Conservation (phyloP, 1,140 invertebrate genomes). For the Octopus sinensis region DNA sequence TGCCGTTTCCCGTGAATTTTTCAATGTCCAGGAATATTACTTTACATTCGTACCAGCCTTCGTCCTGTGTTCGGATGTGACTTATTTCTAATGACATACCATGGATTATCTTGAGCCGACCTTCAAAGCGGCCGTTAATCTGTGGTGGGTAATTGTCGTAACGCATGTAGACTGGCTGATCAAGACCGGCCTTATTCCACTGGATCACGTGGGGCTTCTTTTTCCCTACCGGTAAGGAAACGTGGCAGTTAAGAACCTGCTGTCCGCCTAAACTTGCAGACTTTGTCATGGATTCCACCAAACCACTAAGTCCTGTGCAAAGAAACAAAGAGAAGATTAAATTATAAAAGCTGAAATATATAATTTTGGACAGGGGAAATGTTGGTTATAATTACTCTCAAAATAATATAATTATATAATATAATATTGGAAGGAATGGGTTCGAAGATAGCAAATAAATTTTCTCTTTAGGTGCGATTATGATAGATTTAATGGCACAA, state of each 20-base stretch:
- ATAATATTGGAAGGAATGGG: too few species aligned
- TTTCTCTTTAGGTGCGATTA: too few species aligned
- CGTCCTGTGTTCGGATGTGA: slow-evolving; percentile 85
- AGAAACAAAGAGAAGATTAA: neutral
- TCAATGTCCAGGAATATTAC: slow-evolving; percentile 91
- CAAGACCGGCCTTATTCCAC: slow-evolving; percentile 92
- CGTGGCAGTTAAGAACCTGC: slow-evolving; percentile 92
- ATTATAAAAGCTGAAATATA: neutral
- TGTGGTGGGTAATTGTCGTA: slow-evolving; percentile 94
- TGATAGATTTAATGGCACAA: too few species aligned
- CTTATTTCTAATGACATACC: slow-evolving; percentile 89
- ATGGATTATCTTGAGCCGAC: slow-evolving; percentile 80
- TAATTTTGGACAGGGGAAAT: too few species aligned
- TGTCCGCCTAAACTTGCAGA: slow-evolving; percentile 89
- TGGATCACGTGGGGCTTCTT: slow-evolving; percentile 93
- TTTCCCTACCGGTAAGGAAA: slow-evolving; percentile 90
- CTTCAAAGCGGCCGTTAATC: slow-evolving; percentile 86
- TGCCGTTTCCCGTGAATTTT: slow-evolving; percentile 77
- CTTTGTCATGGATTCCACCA: slow-evolving; percentile 27
- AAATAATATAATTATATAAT: too few species aligned
- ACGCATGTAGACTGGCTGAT: slow-evolving; percentile 23
- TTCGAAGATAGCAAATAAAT: too few species aligned
- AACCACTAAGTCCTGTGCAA: slow-evolving; percentile 53
- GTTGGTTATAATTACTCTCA: too few species aligned
- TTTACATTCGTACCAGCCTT: slow-evolving; percentile 96